Percentiles rank a stretch among this genome's conserved stretches.
Evolutionary conservation across 2,113 vertebrate species (phyloP).

Genomic region (Otis tarda): DNA sequence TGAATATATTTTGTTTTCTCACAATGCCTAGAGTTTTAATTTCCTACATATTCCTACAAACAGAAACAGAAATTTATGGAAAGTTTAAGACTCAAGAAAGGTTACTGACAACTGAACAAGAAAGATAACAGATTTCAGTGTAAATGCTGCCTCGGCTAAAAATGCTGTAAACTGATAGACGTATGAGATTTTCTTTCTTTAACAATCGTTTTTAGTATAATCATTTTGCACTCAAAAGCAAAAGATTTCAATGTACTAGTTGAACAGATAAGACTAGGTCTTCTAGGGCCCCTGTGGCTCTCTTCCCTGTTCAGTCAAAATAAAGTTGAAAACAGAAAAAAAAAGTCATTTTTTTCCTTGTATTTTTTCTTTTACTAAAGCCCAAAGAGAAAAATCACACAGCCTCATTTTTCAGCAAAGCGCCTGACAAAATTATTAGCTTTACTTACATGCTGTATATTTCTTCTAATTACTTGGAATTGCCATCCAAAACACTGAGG

Average conservation of each 20-base stretch:
- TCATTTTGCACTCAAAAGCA: not conserved
- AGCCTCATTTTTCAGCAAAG: not conserved
- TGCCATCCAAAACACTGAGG: not conserved
- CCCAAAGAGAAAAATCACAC: not conserved
- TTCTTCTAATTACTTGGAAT: not conserved
- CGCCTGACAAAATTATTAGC: not conserved
- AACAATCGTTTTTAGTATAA: not conserved
- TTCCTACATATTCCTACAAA: not conserved
- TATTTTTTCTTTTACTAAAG: not conserved
- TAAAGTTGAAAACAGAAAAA: not conserved
- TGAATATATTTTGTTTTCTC: slow-evolving; percentile 18
- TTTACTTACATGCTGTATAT: not conserved
- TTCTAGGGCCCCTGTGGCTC: not conserved
- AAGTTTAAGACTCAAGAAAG: not conserved
- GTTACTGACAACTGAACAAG: not conserved
- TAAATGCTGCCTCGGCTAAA: not conserved
- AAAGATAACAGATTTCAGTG: not conserved
- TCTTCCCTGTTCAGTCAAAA: not conserved
- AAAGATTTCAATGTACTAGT: not conserved
- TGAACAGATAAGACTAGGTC: not conserved
- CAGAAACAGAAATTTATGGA: not conserved
- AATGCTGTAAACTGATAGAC: not conserved
- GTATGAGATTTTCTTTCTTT: not conserved
- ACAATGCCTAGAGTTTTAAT: not conserved
- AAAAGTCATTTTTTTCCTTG: not conserved